phyloP scores from a whole-genome alignment of 2,888 invertebrate genomes.

The Colostygia pectinataria region DNA sequence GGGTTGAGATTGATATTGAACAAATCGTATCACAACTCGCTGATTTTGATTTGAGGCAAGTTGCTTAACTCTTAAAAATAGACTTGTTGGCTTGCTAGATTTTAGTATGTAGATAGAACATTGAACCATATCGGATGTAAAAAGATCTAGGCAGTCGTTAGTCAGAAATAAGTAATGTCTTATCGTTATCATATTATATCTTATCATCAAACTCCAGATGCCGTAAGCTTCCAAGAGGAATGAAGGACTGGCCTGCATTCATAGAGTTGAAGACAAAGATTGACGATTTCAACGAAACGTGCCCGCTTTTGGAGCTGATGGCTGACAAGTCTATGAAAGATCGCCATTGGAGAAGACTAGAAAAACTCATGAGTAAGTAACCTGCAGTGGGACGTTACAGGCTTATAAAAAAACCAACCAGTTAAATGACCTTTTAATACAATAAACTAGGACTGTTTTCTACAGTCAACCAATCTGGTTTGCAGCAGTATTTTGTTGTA shows the following conservation, averaged over 20 bases:
- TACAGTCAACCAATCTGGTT: no score
- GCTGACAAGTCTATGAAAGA: conserved; percentile 93
- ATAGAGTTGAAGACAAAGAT: conserved; percentile 93
- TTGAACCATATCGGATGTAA: no score
- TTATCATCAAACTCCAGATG: conserved; percentile 78
- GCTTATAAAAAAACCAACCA: no score
- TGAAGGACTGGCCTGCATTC: conserved; percentile 95
- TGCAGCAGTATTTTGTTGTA: no score
- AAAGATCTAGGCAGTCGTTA: no score
- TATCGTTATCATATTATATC: not conserved
- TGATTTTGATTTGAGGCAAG: conserved; percentile 91
- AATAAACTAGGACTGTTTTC: no score
- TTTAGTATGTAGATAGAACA: no score
- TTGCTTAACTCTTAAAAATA: no score
- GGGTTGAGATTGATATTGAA: conserved; percentile 93
- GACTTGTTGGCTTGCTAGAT: no score
- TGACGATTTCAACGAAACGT: conserved; percentile 94
- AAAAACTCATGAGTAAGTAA: conserved; percentile 70
- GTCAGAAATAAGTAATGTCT: no score
- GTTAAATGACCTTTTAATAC: no score
- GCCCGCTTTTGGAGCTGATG: conserved; percentile 93
- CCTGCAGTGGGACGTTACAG: no score
- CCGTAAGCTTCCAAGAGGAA: conserved; percentile 90
- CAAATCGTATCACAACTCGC: conserved; percentile 89
- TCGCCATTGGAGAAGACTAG: conserved; percentile 88